phyloP scores from a whole-genome alignment of 2,797 vertebrate genomes.

The Phalloptychus januarius region DNA sequence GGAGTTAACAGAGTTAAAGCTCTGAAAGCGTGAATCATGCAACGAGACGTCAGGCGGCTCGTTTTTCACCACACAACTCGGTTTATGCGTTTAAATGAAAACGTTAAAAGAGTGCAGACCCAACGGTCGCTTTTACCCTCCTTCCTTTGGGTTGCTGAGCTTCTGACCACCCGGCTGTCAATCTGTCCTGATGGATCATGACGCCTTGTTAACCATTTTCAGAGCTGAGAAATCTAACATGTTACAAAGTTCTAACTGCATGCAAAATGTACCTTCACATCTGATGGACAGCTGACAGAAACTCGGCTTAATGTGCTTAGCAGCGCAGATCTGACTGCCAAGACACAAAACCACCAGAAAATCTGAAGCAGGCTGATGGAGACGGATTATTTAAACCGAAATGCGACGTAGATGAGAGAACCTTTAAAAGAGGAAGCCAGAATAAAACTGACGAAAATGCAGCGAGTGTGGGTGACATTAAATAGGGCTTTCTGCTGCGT shows the following conservation, averaged over 20 bases:
- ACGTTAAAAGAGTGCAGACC: not conserved
- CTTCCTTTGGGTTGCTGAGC: not conserved
- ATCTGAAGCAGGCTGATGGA: not conserved
- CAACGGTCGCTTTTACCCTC: not conserved
- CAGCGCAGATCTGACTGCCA: not conserved
- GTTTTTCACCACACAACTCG: not conserved
- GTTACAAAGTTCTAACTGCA: not conserved
- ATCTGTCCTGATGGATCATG: not conserved
- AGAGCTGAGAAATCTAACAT: not conserved
- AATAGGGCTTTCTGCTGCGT: not conserved
- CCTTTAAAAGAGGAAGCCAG: not conserved
- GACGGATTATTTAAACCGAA: not conserved
- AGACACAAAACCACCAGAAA: not conserved
- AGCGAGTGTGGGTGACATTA: not conserved
- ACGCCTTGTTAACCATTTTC: not conserved
- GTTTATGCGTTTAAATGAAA: not conserved
- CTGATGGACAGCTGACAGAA: not conserved
- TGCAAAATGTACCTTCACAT: not conserved
- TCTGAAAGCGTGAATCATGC: conserved; percentile 11
- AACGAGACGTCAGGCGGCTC: not conserved
- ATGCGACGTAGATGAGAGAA: not conserved
- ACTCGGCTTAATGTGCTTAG: not conserved
- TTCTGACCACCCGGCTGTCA: not conserved
- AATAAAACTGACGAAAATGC: not conserved
- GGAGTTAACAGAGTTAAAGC: conserved; percentile 30